Conservation (phyloP, 2,888 invertebrate species). For the Melanostoma scalare region DNA sequence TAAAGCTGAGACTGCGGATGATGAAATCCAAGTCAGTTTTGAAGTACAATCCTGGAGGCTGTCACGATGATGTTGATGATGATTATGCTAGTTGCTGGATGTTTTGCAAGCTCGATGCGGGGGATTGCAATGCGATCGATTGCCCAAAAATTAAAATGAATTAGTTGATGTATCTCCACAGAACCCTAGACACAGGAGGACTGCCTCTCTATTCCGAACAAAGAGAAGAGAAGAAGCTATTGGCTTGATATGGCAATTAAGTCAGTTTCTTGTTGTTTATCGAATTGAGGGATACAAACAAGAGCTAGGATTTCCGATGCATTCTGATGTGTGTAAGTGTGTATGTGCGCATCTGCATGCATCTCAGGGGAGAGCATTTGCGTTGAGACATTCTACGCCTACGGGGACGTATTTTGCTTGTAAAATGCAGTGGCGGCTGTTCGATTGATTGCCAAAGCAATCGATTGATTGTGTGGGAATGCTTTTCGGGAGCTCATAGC, state of each 20-base stretch:
- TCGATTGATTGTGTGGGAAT: constrained; percentile 66
- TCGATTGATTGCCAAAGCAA: constrained; percentile 61
- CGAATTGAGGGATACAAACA: constrained; percentile 35
- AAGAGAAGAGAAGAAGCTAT: constrained; percentile 44
- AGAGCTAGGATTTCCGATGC: constrained; percentile 9
- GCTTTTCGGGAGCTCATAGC: constrained; percentile 25
- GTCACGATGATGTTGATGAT: constrained; percentile 73
- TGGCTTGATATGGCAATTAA: constrained; percentile 60
- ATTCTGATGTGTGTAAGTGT: not conserved
- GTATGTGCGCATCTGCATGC: constrained; percentile 30
- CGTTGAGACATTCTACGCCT: constrained; percentile 69
- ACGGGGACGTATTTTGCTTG: constrained; percentile 64
- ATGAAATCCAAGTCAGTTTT: constrained; percentile 36
- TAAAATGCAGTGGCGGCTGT: constrained; percentile 64
- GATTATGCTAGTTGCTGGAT: constrained; percentile 50
- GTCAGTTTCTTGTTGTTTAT: constrained; percentile 47
- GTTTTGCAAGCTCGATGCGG: constrained; percentile 56
- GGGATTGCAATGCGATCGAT: constrained; percentile 64
- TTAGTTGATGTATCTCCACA: constrained; percentile 52
- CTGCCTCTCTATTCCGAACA: constrained; percentile 3
- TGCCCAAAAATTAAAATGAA: constrained; percentile 72
- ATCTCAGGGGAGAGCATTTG: constrained; percentile 48
- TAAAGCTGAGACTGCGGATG: not conserved
- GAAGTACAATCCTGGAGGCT: constrained; percentile 71
- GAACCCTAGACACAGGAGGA: not conserved